phyloP scores from a whole-genome alignment of 2,113 vertebrate genomes.

The Peucedramus taeniatus region DNA sequence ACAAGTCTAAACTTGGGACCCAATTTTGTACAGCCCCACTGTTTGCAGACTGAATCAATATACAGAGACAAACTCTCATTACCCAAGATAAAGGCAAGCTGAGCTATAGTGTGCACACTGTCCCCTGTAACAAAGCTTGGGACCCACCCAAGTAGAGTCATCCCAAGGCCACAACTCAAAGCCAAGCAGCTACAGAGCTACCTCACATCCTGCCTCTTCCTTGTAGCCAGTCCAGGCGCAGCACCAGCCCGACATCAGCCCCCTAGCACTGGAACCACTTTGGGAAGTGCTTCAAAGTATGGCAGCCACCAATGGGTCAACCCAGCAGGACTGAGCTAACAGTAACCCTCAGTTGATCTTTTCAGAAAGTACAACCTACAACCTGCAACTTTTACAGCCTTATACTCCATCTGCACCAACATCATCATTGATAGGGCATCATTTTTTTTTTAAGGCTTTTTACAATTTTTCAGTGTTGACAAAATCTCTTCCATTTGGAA shows the following conservation, averaged over 20 bases:
- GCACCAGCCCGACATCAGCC: not conserved
- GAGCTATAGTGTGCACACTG: not conserved
- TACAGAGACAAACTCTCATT: not conserved
- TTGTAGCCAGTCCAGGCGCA: fast-evolving
- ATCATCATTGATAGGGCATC: not conserved
- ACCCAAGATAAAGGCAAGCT: not conserved
- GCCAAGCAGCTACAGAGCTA: not conserved
- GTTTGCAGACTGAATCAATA: not conserved
- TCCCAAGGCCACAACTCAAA: not conserved
- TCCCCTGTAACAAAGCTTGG: not conserved
- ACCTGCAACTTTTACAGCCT: not conserved
- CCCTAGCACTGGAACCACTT: not conserved
- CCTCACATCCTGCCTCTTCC: not conserved
- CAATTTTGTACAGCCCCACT: not conserved
- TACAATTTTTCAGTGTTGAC: not conserved
- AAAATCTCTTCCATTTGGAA: not conserved
- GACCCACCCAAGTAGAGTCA: not conserved
- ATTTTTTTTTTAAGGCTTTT: not conserved
- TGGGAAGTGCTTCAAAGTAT: not conserved
- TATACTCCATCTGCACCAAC: not conserved
- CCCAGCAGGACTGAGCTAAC: not conserved
- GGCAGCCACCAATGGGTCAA: not conserved
- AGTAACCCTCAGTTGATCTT: fast-evolving
- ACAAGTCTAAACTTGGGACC: not conserved
- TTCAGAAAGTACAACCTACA: not conserved